Evolutionary conservation across 2,888 invertebrate species (phyloP).

Genomic region (Clanis bilineata): DNA sequence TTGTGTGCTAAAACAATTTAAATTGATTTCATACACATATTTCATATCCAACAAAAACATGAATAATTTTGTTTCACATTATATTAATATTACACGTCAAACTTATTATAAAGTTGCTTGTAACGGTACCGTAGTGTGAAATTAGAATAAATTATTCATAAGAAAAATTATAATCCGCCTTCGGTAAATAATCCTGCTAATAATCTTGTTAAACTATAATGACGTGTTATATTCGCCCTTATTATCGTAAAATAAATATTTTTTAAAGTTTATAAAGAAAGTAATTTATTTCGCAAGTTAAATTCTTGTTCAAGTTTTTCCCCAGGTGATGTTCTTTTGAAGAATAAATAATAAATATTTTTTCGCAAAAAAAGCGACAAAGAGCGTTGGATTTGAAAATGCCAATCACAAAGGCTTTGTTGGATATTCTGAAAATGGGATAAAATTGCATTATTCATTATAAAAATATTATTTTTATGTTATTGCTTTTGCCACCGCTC

Average conservation of each 20-base stretch:
- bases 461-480: no score
- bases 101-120: constrained; percentile 15
- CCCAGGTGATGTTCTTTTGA: not conserved
- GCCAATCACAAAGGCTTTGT: not conserved
- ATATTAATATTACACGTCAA: no score
- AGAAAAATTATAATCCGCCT: constrained; percentile 15
- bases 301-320: not conserved
- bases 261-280: not conserved
- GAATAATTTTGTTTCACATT: no score
- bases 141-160: constrained; percentile 20
- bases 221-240: not conserved
- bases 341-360: not conserved
- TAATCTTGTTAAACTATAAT: constrained; percentile 11
- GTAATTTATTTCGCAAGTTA: not conserved
- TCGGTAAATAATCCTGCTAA: not conserved
- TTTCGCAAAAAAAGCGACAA: not conserved
- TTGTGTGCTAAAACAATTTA: no score
- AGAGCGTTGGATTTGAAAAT: not conserved
- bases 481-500: no score
- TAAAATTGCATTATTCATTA: not conserved
- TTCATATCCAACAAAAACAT: no score
- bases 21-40: no score
- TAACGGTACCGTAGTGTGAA: constrained; percentile 13
- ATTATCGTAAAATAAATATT: not conserved
- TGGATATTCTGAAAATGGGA: not conserved